Evolutionary conservation across 2,797 vertebrate genomes (phyloP).

Genomic region (Pitangus sulphuratus): DNA sequence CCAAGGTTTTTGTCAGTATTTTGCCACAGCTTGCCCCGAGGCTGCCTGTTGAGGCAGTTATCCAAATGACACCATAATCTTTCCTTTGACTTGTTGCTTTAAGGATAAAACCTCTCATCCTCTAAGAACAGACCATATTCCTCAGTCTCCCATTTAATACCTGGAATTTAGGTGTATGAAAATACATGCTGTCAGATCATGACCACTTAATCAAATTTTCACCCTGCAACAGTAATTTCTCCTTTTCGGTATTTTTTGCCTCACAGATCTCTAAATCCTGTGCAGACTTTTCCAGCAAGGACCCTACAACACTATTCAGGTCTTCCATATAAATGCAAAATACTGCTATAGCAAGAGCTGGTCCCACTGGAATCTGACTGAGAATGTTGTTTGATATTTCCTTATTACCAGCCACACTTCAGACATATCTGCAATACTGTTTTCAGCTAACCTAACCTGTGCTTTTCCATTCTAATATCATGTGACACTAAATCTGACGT

Average conservation of each 20-base stretch:
- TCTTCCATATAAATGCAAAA: not conserved
- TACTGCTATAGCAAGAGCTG: not conserved
- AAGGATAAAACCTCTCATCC: not conserved
- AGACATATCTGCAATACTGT: not conserved
- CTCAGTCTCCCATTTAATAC: not conserved
- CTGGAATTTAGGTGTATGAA: not conserved
- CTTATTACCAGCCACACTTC: not conserved
- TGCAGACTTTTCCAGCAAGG: not conserved
- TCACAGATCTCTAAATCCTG: not conserved
- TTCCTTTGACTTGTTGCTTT: not conserved
- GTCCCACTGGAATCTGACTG: not conserved
- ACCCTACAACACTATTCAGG: rapidly evolving
- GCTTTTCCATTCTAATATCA: not conserved
- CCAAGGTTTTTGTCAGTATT: not conserved
- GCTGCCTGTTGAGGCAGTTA: not conserved
- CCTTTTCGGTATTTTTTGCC: not conserved
- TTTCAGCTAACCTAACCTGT: not conserved
- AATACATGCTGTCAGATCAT: not conserved
- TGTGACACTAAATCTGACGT: not conserved
- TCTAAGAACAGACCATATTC: not conserved
- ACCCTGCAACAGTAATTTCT: not conserved
- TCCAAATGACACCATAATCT: not conserved
- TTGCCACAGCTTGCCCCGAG: not conserved
- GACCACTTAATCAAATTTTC: not conserved
- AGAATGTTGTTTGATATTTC: not conserved